Evolutionary conservation across 2,888 invertebrate genomes (phyloP), one percentile per base, ranked within the genome.

Genomic region (Drosophila pseudotakahashii): DNA sequence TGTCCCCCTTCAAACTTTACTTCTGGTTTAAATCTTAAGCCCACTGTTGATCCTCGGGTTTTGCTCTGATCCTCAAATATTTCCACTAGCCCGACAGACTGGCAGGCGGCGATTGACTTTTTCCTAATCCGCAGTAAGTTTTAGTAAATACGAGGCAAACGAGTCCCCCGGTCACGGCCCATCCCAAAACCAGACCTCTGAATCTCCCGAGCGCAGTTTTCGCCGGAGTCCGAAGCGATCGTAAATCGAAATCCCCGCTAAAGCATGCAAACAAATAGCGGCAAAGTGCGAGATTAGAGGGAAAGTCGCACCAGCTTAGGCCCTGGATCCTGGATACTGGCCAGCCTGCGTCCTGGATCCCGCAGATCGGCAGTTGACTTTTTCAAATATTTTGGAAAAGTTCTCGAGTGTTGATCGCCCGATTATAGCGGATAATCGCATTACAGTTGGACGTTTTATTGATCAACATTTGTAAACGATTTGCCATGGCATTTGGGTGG

Each of bases 381-480:
- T 83, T 87, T 78, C 82, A 89, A 90, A 90, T 90, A 90, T 90
- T 90, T 90, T 67, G 76, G 63, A 80, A 78, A 81, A 76, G 78
- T 89, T 82, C 85, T 74, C 69, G 61, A 71, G 69, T 69, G 77
- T 75, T 81, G 83, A 78, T 72, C 70, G 78, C 78, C 75, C 79
- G 84, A 91, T 91, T 90, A 91, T 86, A 84, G 89, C 83, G 89
- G 89, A 80, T 90, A 90, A 91, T 91, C 90, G 89, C 86, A 84
- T 82, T 81, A 77, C 78, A 66, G 72, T 58, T 76, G 55, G 67
- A 76, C 60, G 64, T 81, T 91, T 88, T 91, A 91, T 91, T 91
- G 90, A 91, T 90, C 91, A 91, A 91, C 91, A 91, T 90, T 91
- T 90, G 89, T 89, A 89, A 91, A 90, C 84, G 81, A 81, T 76